Base-by-base conservation (phyloP, 2,113 vertebrate genomes). In the Odocoileus hemionus region DNA sequence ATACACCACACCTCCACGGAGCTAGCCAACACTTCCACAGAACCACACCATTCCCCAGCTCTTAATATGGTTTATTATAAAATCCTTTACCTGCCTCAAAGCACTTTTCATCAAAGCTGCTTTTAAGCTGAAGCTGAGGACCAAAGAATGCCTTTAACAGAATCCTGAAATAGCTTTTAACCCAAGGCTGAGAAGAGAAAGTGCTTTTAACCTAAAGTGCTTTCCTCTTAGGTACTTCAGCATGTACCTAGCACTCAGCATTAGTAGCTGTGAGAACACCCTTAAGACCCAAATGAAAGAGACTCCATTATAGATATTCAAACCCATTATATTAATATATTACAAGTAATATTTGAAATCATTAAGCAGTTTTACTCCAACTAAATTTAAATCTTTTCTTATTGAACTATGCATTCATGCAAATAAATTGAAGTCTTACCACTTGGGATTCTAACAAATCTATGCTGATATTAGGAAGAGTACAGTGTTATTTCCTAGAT, bases 1-100 rank as follows among this genome's bases (percentile, higher is more conserved):
- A 61, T 60, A 21, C 11, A 21, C 39, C 60, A 79, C 52, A 94
- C 76, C 80, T 85, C 89, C 84, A 25, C 3, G 0, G 84, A 96
- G n/a, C 58, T 88, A 28, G 57, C 86, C 79, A 50, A 54, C 14
- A 36, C 86, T 83, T 86, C 90, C 55, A 50, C 47, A 89, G 60
- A 91, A 94, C 95, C 94, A 50, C 70, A 54, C 10, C 23, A 21
- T 54, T 94, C 95, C 83, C 70, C 0, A 2, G 45, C 85, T 97
- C 88, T 97, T 97, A 96, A 96, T 97, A 96, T 86, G 86, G 95
- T 96, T 97, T 97, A 95, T 98, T 97, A 98, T 94, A 95, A 98
- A 98, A 97, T 97, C 95, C 97, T 97, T 95, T 97, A 98, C 97
- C 98, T 98, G 95, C 93, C 96, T 98, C 93, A 98, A 95, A 98